Percentiles rank a stretch among this genome's conserved stretches.
These are phyloP conservation scores for Dipus sagitta DNA, from an alignment of 2,797 vertebrate genomes.

Conservation along the genomic window DNA sequence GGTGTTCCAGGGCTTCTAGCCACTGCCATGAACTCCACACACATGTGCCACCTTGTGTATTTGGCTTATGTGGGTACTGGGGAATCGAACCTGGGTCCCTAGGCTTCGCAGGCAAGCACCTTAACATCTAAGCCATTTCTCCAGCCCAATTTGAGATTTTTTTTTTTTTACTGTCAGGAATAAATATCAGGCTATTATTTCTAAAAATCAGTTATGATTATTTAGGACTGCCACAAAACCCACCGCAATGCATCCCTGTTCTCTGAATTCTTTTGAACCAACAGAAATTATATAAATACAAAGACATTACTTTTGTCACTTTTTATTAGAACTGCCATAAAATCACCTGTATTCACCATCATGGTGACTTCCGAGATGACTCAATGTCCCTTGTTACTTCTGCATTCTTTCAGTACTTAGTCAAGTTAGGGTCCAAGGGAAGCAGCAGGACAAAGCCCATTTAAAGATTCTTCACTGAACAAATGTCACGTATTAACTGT, in stretches of 20 bases:
- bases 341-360: no score
- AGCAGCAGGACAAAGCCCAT: neutral
- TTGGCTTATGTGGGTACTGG: no score
- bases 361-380: neutral
- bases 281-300: neutral
- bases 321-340: neutral
- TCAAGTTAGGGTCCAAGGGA: neutral
- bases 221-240: neutral
- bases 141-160: no score
- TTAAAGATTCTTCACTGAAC: neutral
- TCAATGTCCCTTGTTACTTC: neutral
- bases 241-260: neutral
- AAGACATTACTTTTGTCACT: neutral
- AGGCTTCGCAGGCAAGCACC: no score
- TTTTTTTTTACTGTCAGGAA: neutral
- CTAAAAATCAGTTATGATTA: neutral
- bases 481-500: neutral
- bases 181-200: neutral
- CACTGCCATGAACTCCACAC: no score
- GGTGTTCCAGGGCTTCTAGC: no score
- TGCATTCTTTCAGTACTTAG: neutral
- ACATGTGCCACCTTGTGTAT: no score
- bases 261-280: neutral
- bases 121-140: no score
- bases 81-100: no score